phyloP scores from a whole-genome alignment of 1,140 invertebrate species.

The Cydia amplana region DNA sequence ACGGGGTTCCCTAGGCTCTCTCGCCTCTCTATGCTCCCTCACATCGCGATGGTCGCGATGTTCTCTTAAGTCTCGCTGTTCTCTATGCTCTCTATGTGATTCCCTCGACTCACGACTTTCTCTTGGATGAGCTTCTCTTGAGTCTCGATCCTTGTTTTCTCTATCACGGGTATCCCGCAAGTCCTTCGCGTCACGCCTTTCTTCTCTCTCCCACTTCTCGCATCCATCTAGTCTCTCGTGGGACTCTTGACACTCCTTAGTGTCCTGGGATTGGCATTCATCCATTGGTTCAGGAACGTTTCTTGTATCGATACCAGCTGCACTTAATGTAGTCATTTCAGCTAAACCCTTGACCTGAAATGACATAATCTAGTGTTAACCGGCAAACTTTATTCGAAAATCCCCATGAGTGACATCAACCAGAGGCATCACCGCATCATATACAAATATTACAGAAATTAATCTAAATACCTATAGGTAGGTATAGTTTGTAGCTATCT shows the following conservation, averaged over 20 bases:
- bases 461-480: too few species aligned
- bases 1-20: conserved; percentile 53
- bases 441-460: too few species aligned
- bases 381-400: too few species aligned
- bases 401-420: too few species aligned
- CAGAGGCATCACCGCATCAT: too few species aligned
- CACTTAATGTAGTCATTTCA: conserved; percentile 92
- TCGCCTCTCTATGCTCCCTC: conserved; percentile 44
- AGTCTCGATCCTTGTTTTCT: conserved; percentile 60
- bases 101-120: conserved; percentile 55
- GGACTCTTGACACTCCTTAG: conserved; percentile 56
- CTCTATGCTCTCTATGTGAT: conserved; percentile 40
- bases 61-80: conserved; percentile 56
- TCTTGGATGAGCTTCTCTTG: conserved; percentile 49
- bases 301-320: conserved; percentile 75
- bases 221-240: conserved; percentile 60
- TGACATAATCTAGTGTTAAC: not conserved
- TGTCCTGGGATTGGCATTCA: conserved; percentile 66
- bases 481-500: too few species aligned
- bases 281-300: conserved; percentile 75
- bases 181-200: conserved; percentile 61
- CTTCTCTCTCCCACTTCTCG: conserved; percentile 64
- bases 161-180: conserved; percentile 56
- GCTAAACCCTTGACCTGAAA: conserved; percentile 90
- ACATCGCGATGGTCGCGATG: conserved; percentile 42